These are phyloP conservation scores for Trissolcus basalis DNA, from an alignment of 1,140 invertebrate genomes.

Conservation along the genomic window DNA sequence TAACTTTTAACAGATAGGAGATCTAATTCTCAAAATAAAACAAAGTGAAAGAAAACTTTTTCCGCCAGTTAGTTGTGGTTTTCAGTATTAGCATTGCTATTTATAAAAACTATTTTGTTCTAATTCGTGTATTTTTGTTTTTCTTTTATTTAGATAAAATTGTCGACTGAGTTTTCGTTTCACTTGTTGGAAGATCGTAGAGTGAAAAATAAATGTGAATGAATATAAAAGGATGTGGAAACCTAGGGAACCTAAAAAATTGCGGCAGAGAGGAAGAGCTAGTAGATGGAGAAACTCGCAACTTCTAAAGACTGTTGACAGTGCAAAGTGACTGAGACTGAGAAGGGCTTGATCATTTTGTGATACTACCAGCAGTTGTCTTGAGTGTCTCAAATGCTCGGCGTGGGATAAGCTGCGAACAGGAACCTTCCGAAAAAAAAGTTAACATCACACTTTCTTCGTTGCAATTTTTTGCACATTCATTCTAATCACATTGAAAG, in stretches of 20 bases:
- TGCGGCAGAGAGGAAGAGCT: slow-evolving; percentile 22
- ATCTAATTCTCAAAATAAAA: too few relatives aligned
- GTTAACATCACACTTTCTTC: slow-evolving; percentile 8
- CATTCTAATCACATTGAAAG: background rate
- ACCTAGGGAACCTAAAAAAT: background rate
- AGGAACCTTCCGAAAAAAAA: slow-evolving; percentile 27
- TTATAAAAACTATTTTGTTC: too few relatives aligned
- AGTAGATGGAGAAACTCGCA: slow-evolving; percentile 26
- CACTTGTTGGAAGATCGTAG: too few relatives aligned
- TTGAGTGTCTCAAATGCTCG: slow-evolving; percentile 28
- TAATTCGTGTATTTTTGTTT: too few relatives aligned
- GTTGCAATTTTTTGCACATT: background rate
- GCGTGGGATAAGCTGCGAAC: slow-evolving; percentile 13
- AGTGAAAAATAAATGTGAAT: slow-evolving; percentile 15
- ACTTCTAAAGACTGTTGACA: slow-evolving; percentile 44
- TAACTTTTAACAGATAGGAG: too few relatives aligned
- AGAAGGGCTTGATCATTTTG: slow-evolving; percentile 46
- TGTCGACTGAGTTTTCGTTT: too few relatives aligned
- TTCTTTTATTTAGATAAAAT: too few relatives aligned
- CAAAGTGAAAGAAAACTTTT: too few relatives aligned
- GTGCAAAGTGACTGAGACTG: slow-evolving; percentile 41
- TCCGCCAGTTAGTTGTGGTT: too few relatives aligned
- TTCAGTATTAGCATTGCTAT: too few relatives aligned
- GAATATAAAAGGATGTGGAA: too few relatives aligned
- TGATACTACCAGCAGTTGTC: slow-evolving; percentile 39